Evolutionary conservation across 2,888 invertebrate genomes (phyloP).

Genomic region (Desoria tigrina): DNA sequence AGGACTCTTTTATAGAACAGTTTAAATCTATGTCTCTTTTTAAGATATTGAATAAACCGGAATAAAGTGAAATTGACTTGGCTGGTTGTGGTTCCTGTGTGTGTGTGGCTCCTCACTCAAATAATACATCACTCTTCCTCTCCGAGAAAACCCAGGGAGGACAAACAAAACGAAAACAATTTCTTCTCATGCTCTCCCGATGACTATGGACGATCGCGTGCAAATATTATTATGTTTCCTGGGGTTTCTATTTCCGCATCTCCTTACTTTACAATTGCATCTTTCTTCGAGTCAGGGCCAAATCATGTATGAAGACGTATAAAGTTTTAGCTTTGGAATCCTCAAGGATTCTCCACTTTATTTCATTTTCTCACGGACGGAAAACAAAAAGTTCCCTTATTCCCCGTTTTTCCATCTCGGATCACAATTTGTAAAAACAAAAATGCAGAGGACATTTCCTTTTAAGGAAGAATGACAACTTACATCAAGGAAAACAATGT

Average conservation of each 20-base stretch:
- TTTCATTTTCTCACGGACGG: neutral
- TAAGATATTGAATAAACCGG: constrained; percentile 20
- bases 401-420: constrained; percentile 9
- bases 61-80: constrained; percentile 19
- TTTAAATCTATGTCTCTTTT: neutral
- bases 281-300: neutral
- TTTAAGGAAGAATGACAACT: constrained; percentile 8
- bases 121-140: constrained; percentile 8
- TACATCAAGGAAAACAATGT: constrained; percentile 4
- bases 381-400: neutral
- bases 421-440: neutral
- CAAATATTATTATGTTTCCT: constrained; percentile 18
- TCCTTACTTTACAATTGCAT: constrained; percentile 12
- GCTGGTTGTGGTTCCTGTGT: neutral
- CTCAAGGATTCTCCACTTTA: neutral
- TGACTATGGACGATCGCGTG: neutral
- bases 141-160: neutral
- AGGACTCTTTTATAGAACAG: too few relatives aligned
- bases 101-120: constrained; percentile 10
- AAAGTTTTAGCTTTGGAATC: too few relatives aligned
- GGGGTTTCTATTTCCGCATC: constrained; percentile 26
- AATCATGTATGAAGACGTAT: neutral
- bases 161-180: constrained; percentile 9
- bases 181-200: constrained; percentile 3
- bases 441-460: neutral